These are phyloP conservation scores for Biston betularia DNA, from an alignment of 2,888 invertebrate genomes.

Conservation along the genomic window DNA sequence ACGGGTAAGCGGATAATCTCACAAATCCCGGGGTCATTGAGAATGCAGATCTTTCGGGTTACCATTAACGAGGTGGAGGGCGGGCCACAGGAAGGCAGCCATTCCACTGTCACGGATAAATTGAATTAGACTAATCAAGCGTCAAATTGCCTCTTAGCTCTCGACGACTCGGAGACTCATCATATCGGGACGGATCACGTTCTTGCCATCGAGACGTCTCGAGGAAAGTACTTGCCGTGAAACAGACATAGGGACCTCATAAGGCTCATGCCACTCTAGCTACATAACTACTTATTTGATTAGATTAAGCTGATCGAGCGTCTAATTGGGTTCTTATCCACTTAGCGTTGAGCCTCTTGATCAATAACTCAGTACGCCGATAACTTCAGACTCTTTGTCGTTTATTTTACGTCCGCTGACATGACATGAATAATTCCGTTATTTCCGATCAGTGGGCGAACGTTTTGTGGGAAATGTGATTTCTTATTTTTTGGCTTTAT, in stretches of 20 bases:
- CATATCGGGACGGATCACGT: conserved; percentile 36
- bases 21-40: conserved; percentile 51
- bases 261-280: not conserved
- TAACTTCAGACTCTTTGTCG: conserved; percentile 5
- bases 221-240: conserved; percentile 12
- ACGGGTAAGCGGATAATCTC: conserved; percentile 32
- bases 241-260: conserved; percentile 1
- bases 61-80: conserved; percentile 72
- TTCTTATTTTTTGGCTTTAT: conserved; percentile 25
- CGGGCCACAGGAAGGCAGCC: conserved; percentile 75
- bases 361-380: conserved; percentile 8
- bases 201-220: conserved; percentile 12
- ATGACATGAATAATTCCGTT: conserved; percentile 25
- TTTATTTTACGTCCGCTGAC: conserved; percentile 10
- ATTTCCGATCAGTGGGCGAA: conserved; percentile 19
- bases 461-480: conserved; percentile 16
- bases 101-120: conserved; percentile 78
- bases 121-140: conserved; percentile 82
- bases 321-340: conserved; percentile 26
- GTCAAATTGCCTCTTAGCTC: conserved; percentile 67
- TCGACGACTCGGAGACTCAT: conserved; percentile 42
- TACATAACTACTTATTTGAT: conserved; percentile 18
- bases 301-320: conserved; percentile 21
- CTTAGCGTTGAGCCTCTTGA: conserved; percentile 14
- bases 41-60: conserved; percentile 62